Evolutionary conservation across 2,113 vertebrate genomes (phyloP).

Genomic region (Amphilophus citrinellus): DNA sequence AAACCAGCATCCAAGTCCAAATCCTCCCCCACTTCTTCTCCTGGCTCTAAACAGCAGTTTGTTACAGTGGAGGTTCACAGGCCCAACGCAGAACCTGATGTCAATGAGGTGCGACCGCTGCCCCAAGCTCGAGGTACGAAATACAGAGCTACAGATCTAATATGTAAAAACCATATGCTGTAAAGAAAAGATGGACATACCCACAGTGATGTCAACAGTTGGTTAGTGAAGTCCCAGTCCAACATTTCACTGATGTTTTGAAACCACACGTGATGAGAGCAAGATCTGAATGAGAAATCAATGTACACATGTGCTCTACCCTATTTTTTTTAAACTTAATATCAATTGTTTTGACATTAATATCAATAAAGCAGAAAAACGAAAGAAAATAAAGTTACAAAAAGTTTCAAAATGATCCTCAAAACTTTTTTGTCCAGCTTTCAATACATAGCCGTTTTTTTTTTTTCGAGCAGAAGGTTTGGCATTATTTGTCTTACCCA

Average conservation of each 20-base stretch:
- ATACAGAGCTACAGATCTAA: neutral
- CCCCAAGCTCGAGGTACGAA: conserved; percentile 91
- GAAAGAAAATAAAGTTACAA: neutral
- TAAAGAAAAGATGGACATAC: neutral
- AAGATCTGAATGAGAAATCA: neutral
- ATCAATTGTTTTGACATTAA: neutral
- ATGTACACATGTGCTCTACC: neutral
- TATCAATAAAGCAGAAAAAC: neutral
- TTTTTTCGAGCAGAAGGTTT: neutral
- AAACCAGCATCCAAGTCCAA: conserved; percentile 68
- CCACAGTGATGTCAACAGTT: neutral
- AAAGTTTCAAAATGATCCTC: neutral
- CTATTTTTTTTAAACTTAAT: neutral
- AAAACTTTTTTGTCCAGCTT: neutral
- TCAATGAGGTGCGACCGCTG: conserved; percentile 94
- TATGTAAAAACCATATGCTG: neutral
- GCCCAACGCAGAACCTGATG: conserved; percentile 92
- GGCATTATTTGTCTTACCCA: neutral
- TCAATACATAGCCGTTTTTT: too few relatives aligned
- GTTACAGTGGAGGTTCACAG: conserved; percentile 96
- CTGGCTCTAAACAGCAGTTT: conserved; percentile 86
- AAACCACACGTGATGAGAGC: neutral
- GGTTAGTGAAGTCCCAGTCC: neutral
- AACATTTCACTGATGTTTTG: neutral
- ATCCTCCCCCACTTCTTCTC: conserved; percentile 62